phyloP scores from a whole-genome alignment of 2,797 vertebrate species.

The Choloepus didactylus region DNA sequence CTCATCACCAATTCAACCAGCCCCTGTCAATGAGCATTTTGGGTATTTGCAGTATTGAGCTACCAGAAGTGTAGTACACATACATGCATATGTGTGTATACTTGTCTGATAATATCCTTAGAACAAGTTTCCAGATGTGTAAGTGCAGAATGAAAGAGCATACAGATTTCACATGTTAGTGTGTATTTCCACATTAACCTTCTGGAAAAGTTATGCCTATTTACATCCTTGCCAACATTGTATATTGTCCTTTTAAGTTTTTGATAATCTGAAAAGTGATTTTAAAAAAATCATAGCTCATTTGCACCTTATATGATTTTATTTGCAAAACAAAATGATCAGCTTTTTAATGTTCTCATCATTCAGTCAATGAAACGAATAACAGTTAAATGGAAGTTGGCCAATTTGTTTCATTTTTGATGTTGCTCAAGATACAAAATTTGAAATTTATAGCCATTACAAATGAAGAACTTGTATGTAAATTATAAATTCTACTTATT shows the following conservation, averaged over 20 bases:
- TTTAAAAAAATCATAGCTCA: neutral
- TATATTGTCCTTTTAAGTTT: slow-evolving; percentile 3
- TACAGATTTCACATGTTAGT: neutral
- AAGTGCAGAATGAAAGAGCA: neutral
- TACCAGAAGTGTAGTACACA: neutral
- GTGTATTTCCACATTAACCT: neutral
- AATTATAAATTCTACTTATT: neutral
- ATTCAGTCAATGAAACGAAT: neutral
- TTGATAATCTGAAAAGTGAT: neutral
- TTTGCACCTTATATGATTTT: slow-evolving; percentile 6
- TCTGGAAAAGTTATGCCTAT: neutral
- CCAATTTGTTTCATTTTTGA: neutral
- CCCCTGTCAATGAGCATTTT: neutral
- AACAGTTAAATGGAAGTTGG: neutral
- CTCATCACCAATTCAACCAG: neutral
- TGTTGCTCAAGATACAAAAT: neutral
- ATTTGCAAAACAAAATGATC: slow-evolving; percentile 1
- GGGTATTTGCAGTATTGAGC: neutral
- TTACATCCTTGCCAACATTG: neutral
- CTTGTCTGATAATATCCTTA: neutral
- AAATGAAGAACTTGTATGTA: neutral
- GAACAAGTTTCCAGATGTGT: neutral
- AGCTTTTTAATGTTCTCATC: neutral
- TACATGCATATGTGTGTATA: too few relatives aligned
- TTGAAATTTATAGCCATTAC: neutral